A percentile compares a stretch with the other conserved stretches of the same genome.
Conservation (phyloP, 92 coral and sea anemone genomes). For the Meandrina meandrites region DNA sequence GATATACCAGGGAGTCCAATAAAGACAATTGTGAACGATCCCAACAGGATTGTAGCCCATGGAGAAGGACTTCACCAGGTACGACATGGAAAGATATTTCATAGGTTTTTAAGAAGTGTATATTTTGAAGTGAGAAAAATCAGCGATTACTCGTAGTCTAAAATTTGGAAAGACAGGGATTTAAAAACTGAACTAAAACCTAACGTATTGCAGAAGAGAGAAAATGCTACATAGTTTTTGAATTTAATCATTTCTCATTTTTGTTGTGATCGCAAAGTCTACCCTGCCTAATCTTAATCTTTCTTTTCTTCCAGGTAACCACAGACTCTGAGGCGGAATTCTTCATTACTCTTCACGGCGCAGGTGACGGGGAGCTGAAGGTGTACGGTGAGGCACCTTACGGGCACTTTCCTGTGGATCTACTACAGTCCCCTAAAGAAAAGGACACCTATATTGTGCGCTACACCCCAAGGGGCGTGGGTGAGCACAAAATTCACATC, state of each 20-base stretch:
- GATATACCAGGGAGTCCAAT: slow-evolving; percentile 91
- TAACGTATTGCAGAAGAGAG: no score
- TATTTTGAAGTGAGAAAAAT: no score
- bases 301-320: slow-evolving; percentile 23
- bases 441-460: slow-evolving; percentile 84
- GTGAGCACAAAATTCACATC: slow-evolving; percentile 89
- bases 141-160: no score
- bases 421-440: slow-evolving; percentile 73
- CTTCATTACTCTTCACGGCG: slow-evolving; percentile 86
- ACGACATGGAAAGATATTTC: not conserved
- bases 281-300: not conserved
- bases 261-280: no score
- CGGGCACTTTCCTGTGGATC: slow-evolving; percentile 85
- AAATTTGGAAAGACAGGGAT: no score
- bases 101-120: not conserved
- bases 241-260: no score
- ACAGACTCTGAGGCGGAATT: slow-evolving; percentile 76
- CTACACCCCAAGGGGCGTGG: slow-evolving; percentile 84
- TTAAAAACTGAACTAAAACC: no score
- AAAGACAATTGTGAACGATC: slow-evolving; percentile 72
- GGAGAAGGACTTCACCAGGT: slow-evolving; percentile 86
- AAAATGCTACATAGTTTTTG: no score
- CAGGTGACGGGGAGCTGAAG: slow-evolving; percentile 82
- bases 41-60: slow-evolving; percentile 79
- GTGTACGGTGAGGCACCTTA: slow-evolving; percentile 92